These are phyloP conservation scores for Drosophila gaucha DNA, from an alignment of 2,888 invertebrate genomes.

Conservation along the genomic window DNA sequence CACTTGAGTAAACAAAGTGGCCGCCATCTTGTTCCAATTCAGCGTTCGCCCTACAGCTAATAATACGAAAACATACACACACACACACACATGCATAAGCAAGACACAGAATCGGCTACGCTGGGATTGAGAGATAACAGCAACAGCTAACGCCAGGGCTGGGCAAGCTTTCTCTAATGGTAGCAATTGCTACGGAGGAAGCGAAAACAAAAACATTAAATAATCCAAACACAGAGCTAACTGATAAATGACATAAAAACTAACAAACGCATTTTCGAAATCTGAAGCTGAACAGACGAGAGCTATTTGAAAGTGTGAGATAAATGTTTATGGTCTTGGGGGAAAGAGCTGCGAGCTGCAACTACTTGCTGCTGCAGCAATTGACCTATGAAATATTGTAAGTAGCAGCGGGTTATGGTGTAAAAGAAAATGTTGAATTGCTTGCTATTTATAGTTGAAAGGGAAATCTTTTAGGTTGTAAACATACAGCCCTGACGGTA, in stretches of 20 bases:
- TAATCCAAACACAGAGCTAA: constrained; percentile 53
- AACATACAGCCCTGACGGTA: constrained; percentile 18
- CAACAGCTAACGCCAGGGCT: constrained; percentile 24
- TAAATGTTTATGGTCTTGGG: constrained; percentile 13
- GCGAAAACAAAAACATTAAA: constrained; percentile 56
- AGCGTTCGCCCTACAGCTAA: constrained; percentile 41
- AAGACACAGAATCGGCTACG: constrained; percentile 22
- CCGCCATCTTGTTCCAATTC: constrained; percentile 60
- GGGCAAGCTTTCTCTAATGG: constrained; percentile 46
- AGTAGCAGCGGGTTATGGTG: constrained; percentile 10
- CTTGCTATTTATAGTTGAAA: constrained; percentile 31
- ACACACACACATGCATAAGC: constrained; percentile 21
- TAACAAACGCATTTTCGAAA: constrained; percentile 33
- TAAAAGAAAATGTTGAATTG: constrained; percentile 5
- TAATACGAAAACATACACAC: constrained; percentile 25
- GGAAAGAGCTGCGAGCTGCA: neutral
- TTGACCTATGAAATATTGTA: constrained; percentile 24
- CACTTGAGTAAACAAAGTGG: constrained; percentile 57
- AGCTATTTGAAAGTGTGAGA: constrained; percentile 28
- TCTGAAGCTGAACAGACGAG: constrained; percentile 14
- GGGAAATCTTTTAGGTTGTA: constrained; percentile 27
- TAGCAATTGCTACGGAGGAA: constrained; percentile 14
- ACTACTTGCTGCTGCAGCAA: constrained; percentile 3
- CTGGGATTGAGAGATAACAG: constrained; percentile 50
- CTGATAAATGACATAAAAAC: constrained; percentile 58